Percentiles rank a stretch among this genome's conserved stretches.
Conservation (phyloP, 2,797 vertebrate species). For the Poeciliopsis presidionis region DNA sequence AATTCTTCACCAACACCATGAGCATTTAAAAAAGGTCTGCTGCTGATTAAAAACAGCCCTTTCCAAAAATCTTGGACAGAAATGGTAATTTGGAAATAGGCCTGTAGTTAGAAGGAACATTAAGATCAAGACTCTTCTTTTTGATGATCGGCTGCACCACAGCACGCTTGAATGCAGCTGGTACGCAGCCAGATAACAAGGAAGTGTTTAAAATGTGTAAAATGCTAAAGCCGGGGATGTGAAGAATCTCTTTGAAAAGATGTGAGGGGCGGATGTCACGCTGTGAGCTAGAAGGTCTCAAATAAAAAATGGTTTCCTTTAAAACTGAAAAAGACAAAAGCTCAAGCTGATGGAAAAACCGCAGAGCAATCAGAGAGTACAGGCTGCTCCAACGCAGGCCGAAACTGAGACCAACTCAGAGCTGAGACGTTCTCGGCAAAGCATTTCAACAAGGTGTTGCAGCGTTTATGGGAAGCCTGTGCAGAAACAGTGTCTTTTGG, state of each 20-base stretch:
- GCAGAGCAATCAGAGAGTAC: neutral
- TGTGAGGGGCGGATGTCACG: neutral
- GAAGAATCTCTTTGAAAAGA: neutral
- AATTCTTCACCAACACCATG: neutral
- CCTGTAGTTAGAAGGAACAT: conserved; percentile 1
- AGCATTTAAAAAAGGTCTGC: neutral
- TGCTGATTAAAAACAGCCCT: neutral
- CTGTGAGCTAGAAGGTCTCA: neutral
- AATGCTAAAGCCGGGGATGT: neutral
- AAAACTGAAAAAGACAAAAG: neutral
- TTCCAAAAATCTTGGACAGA: neutral
- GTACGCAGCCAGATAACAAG: neutral
- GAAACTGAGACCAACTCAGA: neutral
- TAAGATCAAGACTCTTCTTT: neutral
- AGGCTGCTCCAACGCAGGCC: neutral
- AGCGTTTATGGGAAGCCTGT: neutral
- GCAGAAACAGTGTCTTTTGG: neutral
- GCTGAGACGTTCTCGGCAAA: neutral
- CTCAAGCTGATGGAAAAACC: neutral
- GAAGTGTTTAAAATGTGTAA: neutral
- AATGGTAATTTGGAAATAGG: neutral
- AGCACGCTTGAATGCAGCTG: neutral
- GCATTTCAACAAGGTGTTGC: neutral
- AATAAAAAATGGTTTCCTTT: neutral
- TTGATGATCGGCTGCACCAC: neutral